A percentile compares a stretch with the other conserved stretches of the same genome.
phyloP scores from a whole-genome alignment of 2,888 invertebrate species.

The Nomada fucata region DNA sequence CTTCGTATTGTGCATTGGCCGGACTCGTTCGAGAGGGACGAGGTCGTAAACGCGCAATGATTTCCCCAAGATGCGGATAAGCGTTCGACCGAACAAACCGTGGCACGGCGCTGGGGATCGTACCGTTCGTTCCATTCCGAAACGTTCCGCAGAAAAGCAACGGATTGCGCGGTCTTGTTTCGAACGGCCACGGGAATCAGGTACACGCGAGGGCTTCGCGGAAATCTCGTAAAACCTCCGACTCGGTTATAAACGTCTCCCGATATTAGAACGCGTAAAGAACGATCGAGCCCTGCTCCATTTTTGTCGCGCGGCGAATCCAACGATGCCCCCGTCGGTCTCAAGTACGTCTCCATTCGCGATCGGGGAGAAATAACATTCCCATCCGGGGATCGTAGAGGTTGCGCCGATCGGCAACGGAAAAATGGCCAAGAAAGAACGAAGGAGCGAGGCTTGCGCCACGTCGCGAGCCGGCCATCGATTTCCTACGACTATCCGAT shows the following conservation, averaged over 20 bases:
- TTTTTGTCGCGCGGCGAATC: not conserved
- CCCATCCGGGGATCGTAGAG: constrained; percentile 12
- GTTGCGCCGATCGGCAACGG: not conserved
- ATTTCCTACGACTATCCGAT: constrained; percentile 64
- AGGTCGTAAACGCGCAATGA: constrained; percentile 50
- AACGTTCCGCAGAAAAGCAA: constrained; percentile 31
- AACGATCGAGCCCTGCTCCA: constrained; percentile 24
- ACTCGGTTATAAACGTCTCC: constrained; percentile 20
- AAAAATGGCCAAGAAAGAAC: constrained; percentile 34
- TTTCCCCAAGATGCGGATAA: constrained; percentile 24
- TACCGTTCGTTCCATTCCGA: not conserved
- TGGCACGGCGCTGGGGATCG: not conserved
- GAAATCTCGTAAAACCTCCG: constrained; percentile 48
- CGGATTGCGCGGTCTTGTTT: constrained; percentile 48
- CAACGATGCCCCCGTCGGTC: constrained; percentile 9
- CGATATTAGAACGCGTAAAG: not conserved
- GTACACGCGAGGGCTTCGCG: constrained; percentile 43
- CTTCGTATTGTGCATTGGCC: not conserved
- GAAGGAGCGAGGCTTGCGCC: constrained; percentile 61
- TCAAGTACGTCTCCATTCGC: not conserved
- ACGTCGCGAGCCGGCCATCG: constrained; percentile 53
- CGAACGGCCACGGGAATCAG: constrained; percentile 6
- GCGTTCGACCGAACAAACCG: constrained; percentile 24
- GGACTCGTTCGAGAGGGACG: constrained; percentile 15
- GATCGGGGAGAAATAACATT: not conserved